Evolutionary conservation across 2,888 invertebrate species (phyloP).

Genomic region (Trichopria drosophilae): DNA sequence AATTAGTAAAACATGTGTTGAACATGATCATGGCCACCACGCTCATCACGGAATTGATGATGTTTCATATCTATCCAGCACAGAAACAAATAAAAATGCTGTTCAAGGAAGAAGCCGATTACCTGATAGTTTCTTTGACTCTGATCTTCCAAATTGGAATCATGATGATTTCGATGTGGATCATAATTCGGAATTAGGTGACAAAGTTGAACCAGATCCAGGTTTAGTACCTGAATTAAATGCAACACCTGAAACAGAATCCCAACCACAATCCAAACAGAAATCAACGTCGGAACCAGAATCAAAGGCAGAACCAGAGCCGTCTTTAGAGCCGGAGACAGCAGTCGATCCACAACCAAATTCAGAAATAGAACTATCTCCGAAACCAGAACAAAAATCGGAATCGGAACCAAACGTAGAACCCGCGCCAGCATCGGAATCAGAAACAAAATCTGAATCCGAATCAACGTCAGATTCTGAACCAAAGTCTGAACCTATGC

Average conservation of each 20-base stretch:
- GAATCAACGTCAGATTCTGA: constrained; percentile 36
- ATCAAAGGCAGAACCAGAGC: constrained; percentile 43
- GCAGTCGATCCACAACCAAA: constrained; percentile 33
- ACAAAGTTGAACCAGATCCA: constrained; percentile 31
- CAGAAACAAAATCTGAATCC: constrained; percentile 35
- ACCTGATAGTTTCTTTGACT: constrained; percentile 39
- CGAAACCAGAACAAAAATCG: constrained; percentile 32
- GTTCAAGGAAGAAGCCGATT: constrained; percentile 50
- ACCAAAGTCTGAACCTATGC: constrained; percentile 37
- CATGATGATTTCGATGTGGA: constrained; percentile 31
- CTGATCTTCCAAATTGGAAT: constrained; percentile 37
- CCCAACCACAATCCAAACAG: constrained; percentile 38
- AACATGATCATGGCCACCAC: no score
- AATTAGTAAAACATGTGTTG: constrained; percentile 59
- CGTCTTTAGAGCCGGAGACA: constrained; percentile 34
- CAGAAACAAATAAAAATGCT: constrained; percentile 38
- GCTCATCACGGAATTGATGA: no score
- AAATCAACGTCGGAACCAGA: constrained; percentile 32
- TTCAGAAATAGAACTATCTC: constrained; percentile 33
- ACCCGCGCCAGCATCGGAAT: constrained; percentile 38
- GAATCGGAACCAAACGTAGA: constrained; percentile 34
- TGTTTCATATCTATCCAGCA: constrained; percentile 35
- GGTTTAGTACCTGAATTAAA: constrained; percentile 35
- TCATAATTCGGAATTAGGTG: constrained; percentile 24
- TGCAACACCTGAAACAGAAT: constrained; percentile 37